Percentiles rank a stretch among this genome's conserved stretches.
phyloP scores from a whole-genome alignment of 2,888 invertebrate genomes.

The Balanococcus diminutus region DNA sequence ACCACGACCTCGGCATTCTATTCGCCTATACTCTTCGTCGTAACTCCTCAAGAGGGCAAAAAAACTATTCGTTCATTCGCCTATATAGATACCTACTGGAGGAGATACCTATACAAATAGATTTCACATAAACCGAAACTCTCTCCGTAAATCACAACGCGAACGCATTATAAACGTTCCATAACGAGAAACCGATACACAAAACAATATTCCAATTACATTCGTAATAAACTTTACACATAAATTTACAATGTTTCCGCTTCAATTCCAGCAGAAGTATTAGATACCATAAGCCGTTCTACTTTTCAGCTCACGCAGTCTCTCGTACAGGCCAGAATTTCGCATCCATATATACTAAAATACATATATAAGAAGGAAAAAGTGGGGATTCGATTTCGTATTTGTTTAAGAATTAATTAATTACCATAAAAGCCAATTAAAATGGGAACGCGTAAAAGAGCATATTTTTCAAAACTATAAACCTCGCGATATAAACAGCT shows the following conservation, averaged over 20 bases:
- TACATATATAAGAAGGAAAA: neutral
- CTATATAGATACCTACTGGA: neutral
- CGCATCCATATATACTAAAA: no score
- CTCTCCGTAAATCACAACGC: neutral
- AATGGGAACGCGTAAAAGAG: neutral
- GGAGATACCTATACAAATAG: neutral
- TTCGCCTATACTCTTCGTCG: no score
- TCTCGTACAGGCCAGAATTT: no score
- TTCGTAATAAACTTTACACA: conserved; percentile 32
- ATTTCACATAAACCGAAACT: conserved; percentile 22
- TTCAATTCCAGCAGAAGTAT: neutral
- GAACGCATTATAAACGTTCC: neutral
- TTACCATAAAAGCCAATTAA: conserved; percentile 12
- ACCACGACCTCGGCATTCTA: neutral
- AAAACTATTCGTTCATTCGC: neutral
- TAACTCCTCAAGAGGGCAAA: neutral
- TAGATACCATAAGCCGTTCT: neutral
- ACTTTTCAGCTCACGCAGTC: neutral
- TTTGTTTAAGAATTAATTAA: conserved; percentile 11
- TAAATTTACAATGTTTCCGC: neutral
- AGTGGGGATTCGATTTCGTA: conserved; percentile 17
- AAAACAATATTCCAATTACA: conserved; percentile 16
- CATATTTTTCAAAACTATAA: neutral
- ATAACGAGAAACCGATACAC: conserved; percentile 9
- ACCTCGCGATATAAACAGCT: neutral